phyloP scores from a whole-genome alignment of 2,888 invertebrate genomes.

The Branchellion lobata region DNA sequence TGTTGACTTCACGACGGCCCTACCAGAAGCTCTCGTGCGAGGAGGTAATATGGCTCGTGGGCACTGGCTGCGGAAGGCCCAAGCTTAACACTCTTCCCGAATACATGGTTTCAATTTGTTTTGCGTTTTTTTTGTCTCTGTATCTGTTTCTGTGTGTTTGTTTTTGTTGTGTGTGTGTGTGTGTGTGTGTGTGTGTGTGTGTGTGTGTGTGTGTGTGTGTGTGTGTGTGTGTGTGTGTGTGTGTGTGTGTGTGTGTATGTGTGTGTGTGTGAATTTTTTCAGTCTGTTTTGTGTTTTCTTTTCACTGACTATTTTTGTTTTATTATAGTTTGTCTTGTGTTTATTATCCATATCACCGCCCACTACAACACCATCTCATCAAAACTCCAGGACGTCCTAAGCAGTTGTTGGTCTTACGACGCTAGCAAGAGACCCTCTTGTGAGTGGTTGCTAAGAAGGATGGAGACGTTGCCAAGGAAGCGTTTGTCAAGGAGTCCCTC shows the following conservation, averaged over 20 bases:
- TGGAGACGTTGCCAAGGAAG: slow-evolving; percentile 85
- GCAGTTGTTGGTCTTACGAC: slow-evolving; percentile 89
- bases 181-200: slow-evolving; percentile 9
- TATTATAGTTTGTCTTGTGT: no score
- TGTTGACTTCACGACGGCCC: slow-evolving; percentile 92
- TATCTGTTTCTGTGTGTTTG: neutral
- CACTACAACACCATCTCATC: no score
- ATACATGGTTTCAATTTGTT: slow-evolving; percentile 73
- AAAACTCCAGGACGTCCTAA: slow-evolving; percentile 79
- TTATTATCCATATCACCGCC: no score
- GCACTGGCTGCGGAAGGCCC: slow-evolving; percentile 86
- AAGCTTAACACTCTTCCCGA: slow-evolving; percentile 91
- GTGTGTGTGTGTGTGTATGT: no score
- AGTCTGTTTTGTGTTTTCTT: neutral
- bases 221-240: no score
- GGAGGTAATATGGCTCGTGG: slow-evolving; percentile 95
- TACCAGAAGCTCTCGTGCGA: slow-evolving; percentile 88
- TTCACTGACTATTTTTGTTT: neutral
- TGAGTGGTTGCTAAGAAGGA: slow-evolving; percentile 74
- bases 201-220: slow-evolving; percentile 37
- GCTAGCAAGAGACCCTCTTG: slow-evolving; percentile 86
- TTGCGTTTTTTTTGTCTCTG: neutral
- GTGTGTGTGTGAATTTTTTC: neutral
- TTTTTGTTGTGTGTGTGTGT: slow-evolving; percentile 42
- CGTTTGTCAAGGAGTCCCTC: slow-evolving; percentile 95